Evolutionary conservation across 2,797 vertebrate species (phyloP).

Genomic region (Phalanger gymnotis): DNA sequence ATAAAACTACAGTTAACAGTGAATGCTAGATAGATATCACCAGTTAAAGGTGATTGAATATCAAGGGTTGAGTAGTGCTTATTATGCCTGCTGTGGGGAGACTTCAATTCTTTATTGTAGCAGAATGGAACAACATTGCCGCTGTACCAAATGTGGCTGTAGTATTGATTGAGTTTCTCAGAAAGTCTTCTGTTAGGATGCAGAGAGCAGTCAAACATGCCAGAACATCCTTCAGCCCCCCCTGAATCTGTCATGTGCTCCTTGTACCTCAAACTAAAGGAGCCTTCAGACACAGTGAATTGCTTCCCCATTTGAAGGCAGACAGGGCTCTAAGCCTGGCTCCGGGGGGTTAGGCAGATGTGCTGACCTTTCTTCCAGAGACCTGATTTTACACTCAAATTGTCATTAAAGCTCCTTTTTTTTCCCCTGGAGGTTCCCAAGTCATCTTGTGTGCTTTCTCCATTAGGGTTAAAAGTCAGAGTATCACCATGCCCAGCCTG

Average conservation of each 20-base stretch:
- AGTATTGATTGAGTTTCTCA: slow-evolving; percentile 88
- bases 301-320: slow-evolving; percentile 87
- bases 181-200: slow-evolving; percentile 90
- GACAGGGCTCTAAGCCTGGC: slow-evolving; percentile 92
- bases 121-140: slow-evolving; percentile 81
- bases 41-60: slow-evolving; percentile 92
- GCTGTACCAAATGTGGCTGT: slow-evolving; percentile 83
- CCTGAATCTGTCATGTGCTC: slow-evolving; percentile 84
- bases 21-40: slow-evolving; percentile 79
- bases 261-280: slow-evolving; percentile 86
- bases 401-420: slow-evolving; percentile 91
- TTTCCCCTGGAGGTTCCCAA: slow-evolving; percentile 87
- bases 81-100: slow-evolving; percentile 90
- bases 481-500: slow-evolving; percentile 87
- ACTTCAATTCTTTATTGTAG: slow-evolving; percentile 90
- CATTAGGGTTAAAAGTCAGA: slow-evolving; percentile 91
- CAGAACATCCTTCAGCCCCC: slow-evolving; percentile 84
- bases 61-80: slow-evolving; percentile 87
- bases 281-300: slow-evolving; percentile 86
- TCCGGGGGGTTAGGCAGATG: slow-evolving; percentile 96
- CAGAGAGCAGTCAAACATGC: slow-evolving; percentile 87
- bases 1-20: slow-evolving; percentile 74
- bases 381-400: slow-evolving; percentile 98
- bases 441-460: slow-evolving; percentile 85
- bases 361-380: slow-evolving; percentile 96